phyloP scores from a whole-genome alignment of 2,113 vertebrate species.

The Passer montanus region DNA sequence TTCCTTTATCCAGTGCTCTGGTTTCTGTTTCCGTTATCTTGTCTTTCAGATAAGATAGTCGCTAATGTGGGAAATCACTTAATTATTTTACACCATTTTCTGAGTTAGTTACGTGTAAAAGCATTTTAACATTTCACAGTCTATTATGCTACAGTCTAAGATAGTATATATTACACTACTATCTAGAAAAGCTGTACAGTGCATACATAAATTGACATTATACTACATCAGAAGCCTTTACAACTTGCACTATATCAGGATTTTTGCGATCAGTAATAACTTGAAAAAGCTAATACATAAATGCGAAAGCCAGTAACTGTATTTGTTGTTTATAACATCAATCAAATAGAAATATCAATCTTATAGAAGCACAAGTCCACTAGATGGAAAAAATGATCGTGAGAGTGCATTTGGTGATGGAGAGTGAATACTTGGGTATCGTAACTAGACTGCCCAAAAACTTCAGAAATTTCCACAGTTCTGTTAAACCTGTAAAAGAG shows the following conservation, averaged over 20 bases:
- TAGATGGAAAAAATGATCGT: fast-evolving
- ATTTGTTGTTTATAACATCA: not conserved
- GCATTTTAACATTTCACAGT: not conserved
- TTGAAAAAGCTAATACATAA: not conserved
- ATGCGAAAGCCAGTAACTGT: not conserved
- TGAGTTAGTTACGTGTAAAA: not conserved
- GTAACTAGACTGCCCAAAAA: fast-evolving
- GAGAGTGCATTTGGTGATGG: not conserved
- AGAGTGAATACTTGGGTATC: not conserved
- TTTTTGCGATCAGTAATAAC: not conserved
- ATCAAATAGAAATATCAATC: not conserved
- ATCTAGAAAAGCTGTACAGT: not conserved
- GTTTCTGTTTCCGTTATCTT: not conserved
- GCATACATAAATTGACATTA: not conserved
- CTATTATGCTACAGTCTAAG: not conserved
- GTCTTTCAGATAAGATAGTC: not conserved
- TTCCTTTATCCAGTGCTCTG: not conserved
- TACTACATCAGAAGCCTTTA: not conserved
- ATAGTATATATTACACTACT: not conserved
- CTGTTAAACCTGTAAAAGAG: not conserved
- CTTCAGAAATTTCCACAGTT: not conserved
- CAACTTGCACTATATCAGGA: not conserved
- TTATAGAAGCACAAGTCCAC: not conserved
- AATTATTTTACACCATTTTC: not conserved
- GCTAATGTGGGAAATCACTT: not conserved